These are phyloP conservation scores for Gastrophryne carolinensis DNA, from an alignment of 2,797 vertebrate genomes.

Conservation along the genomic window DNA sequence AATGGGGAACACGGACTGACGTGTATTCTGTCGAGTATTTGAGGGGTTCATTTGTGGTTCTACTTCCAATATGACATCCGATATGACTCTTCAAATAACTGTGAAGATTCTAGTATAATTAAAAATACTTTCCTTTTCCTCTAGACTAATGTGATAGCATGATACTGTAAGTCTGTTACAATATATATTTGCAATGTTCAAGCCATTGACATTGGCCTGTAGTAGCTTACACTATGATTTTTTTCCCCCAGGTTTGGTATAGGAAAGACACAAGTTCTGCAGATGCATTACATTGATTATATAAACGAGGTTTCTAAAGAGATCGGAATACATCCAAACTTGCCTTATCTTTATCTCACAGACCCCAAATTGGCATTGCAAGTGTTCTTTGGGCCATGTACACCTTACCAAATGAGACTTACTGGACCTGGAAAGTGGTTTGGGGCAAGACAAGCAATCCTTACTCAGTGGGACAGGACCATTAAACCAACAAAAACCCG, in stretches of 20 bases:
- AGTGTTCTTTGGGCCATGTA: constrained; percentile 74
- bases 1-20: too few species aligned
- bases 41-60: too few species aligned
- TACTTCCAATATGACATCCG: too few species aligned
- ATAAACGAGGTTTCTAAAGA: constrained; percentile 76
- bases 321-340: constrained; percentile 69
- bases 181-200: background rate
- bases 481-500: constrained; percentile 67
- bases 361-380: constrained; percentile 76
- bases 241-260: constrained; percentile 64
- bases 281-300: constrained; percentile 72
- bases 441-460: constrained; percentile 77
- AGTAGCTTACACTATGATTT: too few species aligned
- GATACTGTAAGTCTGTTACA: background rate
- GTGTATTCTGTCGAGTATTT: too few species aligned
- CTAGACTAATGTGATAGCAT: too few species aligned
- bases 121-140: too few species aligned
- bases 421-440: constrained; percentile 78
- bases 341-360: constrained; percentile 69
- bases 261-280: constrained; percentile 65
- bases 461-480: constrained; percentile 79
- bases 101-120: too few species aligned
- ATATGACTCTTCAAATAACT: too few species aligned
- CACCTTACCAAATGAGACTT: constrained; percentile 83
- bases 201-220: too few species aligned